Conservation (phyloP, 2,113 vertebrate species). For the Lethenteron reissneri region DNA sequence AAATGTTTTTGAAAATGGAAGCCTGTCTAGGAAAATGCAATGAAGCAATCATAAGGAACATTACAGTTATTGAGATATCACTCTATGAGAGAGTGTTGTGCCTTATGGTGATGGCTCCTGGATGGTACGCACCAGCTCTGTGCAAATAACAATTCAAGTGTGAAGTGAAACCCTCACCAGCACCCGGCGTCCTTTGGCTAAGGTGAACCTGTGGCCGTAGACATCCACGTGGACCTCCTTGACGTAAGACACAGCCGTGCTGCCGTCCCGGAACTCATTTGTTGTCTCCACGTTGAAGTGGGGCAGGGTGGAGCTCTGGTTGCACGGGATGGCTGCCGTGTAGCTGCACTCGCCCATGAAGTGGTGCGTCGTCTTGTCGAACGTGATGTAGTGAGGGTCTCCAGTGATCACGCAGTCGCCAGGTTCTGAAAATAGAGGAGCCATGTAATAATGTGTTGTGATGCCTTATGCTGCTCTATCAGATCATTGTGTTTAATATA, state of each 20-base stretch:
- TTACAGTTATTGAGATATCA: no score
- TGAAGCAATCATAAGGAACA: no score
- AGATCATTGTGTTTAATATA: no score
- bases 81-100: no score
- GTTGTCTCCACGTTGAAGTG: constrained; percentile 16
- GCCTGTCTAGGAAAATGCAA: no score
- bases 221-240: constrained; percentile 10
- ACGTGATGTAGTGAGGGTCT: constrained; percentile 17
- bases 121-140: no score
- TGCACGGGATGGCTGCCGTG: constrained; percentile 14
- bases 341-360: constrained; percentile 19
- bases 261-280: constrained; percentile 16
- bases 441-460: no score
- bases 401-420: constrained; percentile 18
- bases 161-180: constrained; percentile 24
- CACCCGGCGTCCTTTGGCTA: constrained; percentile 33
- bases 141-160: no score
- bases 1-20: no score
- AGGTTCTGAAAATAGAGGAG: constrained; percentile 22
- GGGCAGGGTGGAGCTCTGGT: constrained; percentile 11
- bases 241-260: constrained; percentile 17
- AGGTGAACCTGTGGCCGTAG: constrained; percentile 16
- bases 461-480: no score
- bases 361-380: constrained; percentile 15
- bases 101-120: no score